Evolutionary conservation across 1,140 invertebrate species (phyloP).

Genomic region (Thrips palmi): DNA sequence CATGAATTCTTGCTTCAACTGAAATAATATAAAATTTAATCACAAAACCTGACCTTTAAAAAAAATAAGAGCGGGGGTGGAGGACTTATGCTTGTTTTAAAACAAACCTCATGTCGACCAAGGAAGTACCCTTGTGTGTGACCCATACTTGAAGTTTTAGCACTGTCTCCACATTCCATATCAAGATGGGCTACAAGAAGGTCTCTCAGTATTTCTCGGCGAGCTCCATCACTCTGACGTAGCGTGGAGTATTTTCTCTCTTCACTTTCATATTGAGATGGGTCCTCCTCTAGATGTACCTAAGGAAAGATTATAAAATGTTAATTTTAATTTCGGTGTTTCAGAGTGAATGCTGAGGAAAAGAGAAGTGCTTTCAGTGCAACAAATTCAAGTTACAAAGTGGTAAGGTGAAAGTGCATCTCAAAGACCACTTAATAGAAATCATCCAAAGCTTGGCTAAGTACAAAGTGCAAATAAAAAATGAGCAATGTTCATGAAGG

Average conservation of each 20-base stretch:
- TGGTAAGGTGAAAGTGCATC: neutral
- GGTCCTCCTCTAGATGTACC: conserved; percentile 35
- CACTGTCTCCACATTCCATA: conserved; percentile 36
- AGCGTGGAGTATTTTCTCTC: conserved; percentile 39
- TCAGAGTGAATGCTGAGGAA: neutral
- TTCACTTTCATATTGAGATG: conserved; percentile 33
- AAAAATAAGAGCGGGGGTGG: neutral
- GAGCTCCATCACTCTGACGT: conserved; percentile 38
- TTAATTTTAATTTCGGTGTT: neutral
- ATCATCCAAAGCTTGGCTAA: neutral
- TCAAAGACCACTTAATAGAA: neutral
- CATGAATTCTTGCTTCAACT: conserved; percentile 42
- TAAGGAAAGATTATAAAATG: conserved; percentile 15
- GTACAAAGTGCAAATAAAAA: neutral
- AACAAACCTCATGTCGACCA: conserved; percentile 48
- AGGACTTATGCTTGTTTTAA: conserved; percentile 1
- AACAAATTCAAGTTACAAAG: neutral
- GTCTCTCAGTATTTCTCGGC: conserved; percentile 60
- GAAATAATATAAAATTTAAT: conserved; percentile 16
- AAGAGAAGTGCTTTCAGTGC: neutral
- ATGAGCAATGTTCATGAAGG: no score
- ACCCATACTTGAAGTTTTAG: conserved; percentile 25
- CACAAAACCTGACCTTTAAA: conserved; percentile 1
- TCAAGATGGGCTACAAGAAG: conserved; percentile 47
- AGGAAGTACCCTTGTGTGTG: conserved; percentile 51